Conservation (phyloP, 2,888 invertebrate genomes). For the Rhodophaea formosa region DNA sequence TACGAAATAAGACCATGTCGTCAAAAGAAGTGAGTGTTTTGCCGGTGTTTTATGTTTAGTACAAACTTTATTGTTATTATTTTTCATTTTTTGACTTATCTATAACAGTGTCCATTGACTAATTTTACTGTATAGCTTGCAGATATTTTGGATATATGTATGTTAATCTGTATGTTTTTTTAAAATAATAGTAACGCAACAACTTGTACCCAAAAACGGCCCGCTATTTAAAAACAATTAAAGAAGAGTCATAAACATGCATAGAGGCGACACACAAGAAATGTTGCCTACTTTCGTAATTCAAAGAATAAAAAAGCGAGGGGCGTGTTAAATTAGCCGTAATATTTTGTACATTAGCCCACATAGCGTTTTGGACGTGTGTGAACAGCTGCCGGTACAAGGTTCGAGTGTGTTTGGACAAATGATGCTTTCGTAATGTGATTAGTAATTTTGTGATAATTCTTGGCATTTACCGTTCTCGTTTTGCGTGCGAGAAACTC, state of each 20-base stretch:
- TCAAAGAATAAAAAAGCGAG: background rate
- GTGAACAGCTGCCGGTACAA: slow-evolving; percentile 15
- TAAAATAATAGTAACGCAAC: background rate
- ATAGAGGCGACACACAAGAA: background rate
- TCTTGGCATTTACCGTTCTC: background rate
- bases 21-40: no score
- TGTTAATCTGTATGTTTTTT: no score
- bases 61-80: no score
- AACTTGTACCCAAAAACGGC: background rate
- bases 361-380: background rate
- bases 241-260: slow-evolving; percentile 1
- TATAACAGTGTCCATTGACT: no score
- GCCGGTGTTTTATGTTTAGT: no score
- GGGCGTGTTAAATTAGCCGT: slow-evolving; percentile 15
- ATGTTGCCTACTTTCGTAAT: slow-evolving; percentile 14
- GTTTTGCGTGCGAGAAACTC: slow-evolving; percentile 12
- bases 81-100: no score
- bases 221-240: slow-evolving; percentile 10
- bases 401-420: slow-evolving; percentile 14
- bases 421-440: background rate
- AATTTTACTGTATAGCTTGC: no score
- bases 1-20: no score
- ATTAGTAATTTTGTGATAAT: slow-evolving; percentile 12
- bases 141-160: no score
- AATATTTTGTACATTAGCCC: slow-evolving; percentile 10